A percentile compares a stretch with the other conserved stretches of the same genome.
phyloP scores from a whole-genome alignment of 2,113 vertebrate species.

The Psittacula cyanocephala region DNA sequence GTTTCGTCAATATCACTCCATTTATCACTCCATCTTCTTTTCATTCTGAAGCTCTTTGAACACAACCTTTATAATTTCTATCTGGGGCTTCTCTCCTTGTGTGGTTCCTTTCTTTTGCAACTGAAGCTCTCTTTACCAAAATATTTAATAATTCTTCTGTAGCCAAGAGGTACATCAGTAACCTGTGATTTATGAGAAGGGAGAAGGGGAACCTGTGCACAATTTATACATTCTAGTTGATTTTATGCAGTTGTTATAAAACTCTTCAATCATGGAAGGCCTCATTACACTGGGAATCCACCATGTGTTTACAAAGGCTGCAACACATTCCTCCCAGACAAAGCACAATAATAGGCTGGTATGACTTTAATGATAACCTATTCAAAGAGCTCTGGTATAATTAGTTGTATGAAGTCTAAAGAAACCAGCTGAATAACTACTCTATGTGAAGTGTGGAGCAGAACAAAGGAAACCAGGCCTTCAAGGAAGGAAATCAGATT shows the following conservation, averaged over 20 bases:
- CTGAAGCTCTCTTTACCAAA: not conserved
- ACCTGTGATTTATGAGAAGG: not conserved
- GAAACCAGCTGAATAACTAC: constrained; percentile 6
- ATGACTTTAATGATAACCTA: constrained; percentile 14
- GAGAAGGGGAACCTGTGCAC: not conserved
- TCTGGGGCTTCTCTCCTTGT: not conserved
- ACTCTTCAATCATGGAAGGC: not conserved
- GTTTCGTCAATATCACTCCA: not conserved
- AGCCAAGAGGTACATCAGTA: not conserved
- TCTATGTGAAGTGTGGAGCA: not conserved
- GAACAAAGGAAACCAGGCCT: constrained; percentile 6
- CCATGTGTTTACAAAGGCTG: constrained; percentile 21
- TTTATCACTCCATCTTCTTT: not conserved
- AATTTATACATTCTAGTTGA: not conserved
- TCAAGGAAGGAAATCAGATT: not conserved
- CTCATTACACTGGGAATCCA: not conserved
- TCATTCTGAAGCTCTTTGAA: not conserved
- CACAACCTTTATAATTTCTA: not conserved
- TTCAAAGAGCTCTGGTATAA: constrained; percentile 2
- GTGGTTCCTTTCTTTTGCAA: not conserved
- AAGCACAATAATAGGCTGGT: not conserved
- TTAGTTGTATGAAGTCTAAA: not conserved
- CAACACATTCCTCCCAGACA: not conserved
- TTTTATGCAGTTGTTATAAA: not conserved
- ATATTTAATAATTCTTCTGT: not conserved